Percentiles rank a stretch among this genome's conserved stretches.
Conservation (phyloP, 2,888 invertebrate genomes). For the Synanthedon vespiformis region DNA sequence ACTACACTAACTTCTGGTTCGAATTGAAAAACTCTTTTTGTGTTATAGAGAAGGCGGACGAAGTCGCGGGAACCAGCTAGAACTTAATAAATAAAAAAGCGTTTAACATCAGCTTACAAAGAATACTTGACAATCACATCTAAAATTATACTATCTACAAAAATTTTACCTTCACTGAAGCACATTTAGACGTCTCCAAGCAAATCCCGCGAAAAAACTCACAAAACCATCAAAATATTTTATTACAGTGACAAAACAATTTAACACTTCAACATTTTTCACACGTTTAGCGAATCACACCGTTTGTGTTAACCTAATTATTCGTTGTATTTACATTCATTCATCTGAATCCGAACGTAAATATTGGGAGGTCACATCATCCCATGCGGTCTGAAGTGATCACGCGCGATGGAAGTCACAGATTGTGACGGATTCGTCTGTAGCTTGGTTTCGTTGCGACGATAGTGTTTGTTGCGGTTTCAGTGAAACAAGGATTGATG, state of each 20-base stretch:
- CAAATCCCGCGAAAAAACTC: conserved; percentile 33
- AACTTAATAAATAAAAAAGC: too few relatives aligned
- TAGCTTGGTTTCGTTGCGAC: background rate
- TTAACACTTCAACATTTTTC: conserved; percentile 30
- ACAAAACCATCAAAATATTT: conserved; percentile 31
- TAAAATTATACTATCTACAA: background rate
- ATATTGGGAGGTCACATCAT: conserved; percentile 10
- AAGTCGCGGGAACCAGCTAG: too few relatives aligned
- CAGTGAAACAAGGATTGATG: conserved; percentile 30
- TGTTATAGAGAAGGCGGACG: too few relatives aligned
- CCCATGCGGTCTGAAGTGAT: background rate
- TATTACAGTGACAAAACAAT: conserved; percentile 6
- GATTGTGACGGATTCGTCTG: background rate
- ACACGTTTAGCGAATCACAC: conserved; percentile 27
- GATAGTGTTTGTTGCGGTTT: conserved; percentile 14
- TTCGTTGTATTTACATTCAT: conserved; percentile 13
- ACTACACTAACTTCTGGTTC: too few relatives aligned
- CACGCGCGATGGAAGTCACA: background rate
- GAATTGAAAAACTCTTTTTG: too few relatives aligned
- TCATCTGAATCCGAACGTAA: conserved; percentile 13
- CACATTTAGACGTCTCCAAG: conserved; percentile 9
- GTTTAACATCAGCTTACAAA: background rate
- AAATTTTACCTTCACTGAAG: conserved; percentile 7
- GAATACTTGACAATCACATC: background rate
- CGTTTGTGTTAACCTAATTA: conserved; percentile 14